Evolutionary conservation across 2,113 vertebrate genomes (phyloP), one percentile per base, ranked within the genome.

Genomic region (Pelodiscus sinensis): DNA sequence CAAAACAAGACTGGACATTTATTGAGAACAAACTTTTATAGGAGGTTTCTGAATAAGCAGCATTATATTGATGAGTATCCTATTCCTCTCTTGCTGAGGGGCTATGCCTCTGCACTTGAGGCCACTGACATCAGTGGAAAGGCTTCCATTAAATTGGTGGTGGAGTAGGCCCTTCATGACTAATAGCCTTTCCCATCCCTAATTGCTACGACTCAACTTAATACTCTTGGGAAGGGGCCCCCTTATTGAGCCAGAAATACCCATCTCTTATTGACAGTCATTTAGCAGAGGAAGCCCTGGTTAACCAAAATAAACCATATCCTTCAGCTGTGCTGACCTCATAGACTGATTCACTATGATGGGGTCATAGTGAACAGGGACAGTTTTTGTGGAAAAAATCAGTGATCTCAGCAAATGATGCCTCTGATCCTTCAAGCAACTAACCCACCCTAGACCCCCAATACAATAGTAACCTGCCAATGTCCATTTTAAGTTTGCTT

Each of bases 231-330:
- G 44, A 82, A 8, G 1, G 12, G 16, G 85, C 19, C 24, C 50
- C 38, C 82, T 80, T 0, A 1, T 9, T 86, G 54, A 3, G 12
- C 27, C 86, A 91, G 44, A 81, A 19, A 29, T 7, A 38, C 22
- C 38, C 38, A 25, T 50, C 24, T 21, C 38, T 27, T 15, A 77
- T 4, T 13, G 73, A 54, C 14, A 31, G 54, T 6, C 51, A 79
- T 10, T 71, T 93, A 62, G 58, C 13, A 91, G 84, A 84, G 93
- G 62, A 6, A 90, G 16, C 15, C 62, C 84, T 57, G 12, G 75
- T 81, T 92, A 92, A 81, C 3, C n/a, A 81, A 93, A 44, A 88
- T 8, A 44, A 87, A 22, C 2, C 10, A 3, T 29, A 3, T 79
- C 87, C 71, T 88, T 2, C 78, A 5, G 54, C 31, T 84, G 29